Evolutionary conservation across 2,113 vertebrate species (phyloP).

Genomic region (Myiagra hebetior): DNA sequence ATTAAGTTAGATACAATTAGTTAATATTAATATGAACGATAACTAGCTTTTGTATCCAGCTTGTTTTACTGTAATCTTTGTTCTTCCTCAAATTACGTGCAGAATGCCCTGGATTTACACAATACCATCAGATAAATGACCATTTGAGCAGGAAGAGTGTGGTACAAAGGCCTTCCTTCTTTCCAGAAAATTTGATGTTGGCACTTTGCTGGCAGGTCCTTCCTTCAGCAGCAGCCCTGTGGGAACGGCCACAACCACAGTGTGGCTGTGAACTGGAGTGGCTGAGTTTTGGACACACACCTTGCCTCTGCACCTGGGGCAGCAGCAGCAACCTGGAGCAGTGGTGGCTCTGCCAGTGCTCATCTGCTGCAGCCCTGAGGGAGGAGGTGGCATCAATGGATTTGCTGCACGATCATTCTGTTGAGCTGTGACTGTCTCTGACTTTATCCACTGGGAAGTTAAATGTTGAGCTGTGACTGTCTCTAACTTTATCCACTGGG

Average conservation of each 20-base stretch:
- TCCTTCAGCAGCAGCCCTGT: not conserved
- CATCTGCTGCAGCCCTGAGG: not conserved
- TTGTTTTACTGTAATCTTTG: not conserved
- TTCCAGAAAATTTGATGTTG: not conserved
- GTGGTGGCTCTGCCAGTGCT: not conserved
- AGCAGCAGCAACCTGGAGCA: not conserved
- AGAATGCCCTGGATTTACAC: not conserved
- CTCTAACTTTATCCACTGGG: not conserved
- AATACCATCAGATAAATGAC: not conserved
- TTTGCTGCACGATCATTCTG: not conserved
- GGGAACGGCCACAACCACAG: not conserved
- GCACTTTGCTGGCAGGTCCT: not conserved
- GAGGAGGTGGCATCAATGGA: not conserved
- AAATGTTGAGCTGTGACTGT: not conserved
- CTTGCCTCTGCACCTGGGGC: not conserved
- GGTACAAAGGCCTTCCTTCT: not conserved
- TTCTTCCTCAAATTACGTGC: not conserved
- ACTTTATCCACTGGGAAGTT: not conserved
- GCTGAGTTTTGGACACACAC: not conserved
- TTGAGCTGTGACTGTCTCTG: not conserved
- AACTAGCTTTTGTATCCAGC: not conserved
- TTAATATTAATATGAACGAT: not conserved
- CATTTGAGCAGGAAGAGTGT: not conserved
- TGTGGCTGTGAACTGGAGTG: not conserved
- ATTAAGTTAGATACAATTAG: not conserved